Evolutionary conservation across 1,140 invertebrate genomes (phyloP).

Genomic region (Varroa destructor): DNA sequence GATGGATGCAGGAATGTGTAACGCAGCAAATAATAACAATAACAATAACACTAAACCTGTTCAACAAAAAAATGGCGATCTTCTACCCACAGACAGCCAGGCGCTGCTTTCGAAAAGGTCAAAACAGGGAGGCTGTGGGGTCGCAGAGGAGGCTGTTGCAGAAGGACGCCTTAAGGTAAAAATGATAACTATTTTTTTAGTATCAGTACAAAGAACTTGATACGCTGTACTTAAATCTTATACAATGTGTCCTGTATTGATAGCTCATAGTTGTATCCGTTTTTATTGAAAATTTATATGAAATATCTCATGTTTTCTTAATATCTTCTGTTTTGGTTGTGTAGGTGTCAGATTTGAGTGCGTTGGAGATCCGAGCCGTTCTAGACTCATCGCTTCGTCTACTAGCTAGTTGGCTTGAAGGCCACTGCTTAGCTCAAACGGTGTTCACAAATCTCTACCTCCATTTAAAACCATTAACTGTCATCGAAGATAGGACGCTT

Average conservation of each 20-base stretch:
- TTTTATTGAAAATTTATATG: no score
- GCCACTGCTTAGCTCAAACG: constrained; percentile 88
- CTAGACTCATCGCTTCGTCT: constrained; percentile 28
- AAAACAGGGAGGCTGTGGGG: constrained; percentile 29
- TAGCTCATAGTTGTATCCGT: no score
- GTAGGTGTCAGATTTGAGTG: constrained; percentile 4
- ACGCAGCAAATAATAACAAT: constrained; percentile 45
- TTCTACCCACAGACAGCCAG: no score
- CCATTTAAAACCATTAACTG: constrained; percentile 58
- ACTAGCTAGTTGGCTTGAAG: constrained; percentile 73
- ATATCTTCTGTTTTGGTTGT: neutral
- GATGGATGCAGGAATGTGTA: constrained; percentile 99
- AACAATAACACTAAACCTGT: constrained; percentile 62
- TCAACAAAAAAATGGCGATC: no score
- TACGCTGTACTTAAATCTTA: no score
- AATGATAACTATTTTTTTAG: neutral
- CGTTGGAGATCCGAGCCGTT: constrained; percentile 14
- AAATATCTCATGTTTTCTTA: no score
- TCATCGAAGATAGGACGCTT: constrained; percentile 66
- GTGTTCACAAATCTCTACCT: constrained; percentile 92
- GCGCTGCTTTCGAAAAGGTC: neutral
- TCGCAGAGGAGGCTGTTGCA: constrained; percentile 29
- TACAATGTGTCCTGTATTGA: no score
- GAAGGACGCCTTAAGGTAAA: constrained; percentile 13
- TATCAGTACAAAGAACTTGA: no score